These are phyloP conservation scores for Pecten maximus DNA, from an alignment of 2,888 invertebrate species.

Conservation along the genomic window DNA sequence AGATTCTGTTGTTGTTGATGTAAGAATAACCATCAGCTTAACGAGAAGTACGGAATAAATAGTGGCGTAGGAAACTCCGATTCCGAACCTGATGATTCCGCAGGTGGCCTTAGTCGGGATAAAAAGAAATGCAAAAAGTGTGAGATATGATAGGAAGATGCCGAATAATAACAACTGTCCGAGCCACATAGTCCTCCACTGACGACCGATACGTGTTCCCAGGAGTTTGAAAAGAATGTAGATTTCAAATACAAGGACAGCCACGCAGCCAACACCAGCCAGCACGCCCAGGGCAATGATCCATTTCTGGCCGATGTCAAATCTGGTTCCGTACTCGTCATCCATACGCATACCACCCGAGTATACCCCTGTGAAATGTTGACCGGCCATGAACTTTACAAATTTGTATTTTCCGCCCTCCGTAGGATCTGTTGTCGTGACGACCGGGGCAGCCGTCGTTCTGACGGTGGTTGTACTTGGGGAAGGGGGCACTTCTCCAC, in stretches of 20 bases:
- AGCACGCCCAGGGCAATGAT: constrained; percentile 93
- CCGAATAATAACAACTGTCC: constrained; percentile 83
- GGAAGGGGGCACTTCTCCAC: constrained; percentile 57
- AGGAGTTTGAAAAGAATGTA: constrained; percentile 92
- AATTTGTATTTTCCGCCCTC: constrained; percentile 53
- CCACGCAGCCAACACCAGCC: constrained; percentile 91
- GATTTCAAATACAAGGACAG: constrained; percentile 92
- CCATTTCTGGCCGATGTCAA: constrained; percentile 85
- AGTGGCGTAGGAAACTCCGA: constrained; percentile 86
- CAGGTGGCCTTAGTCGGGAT: constrained; percentile 82
- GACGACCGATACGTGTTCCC: constrained; percentile 85
- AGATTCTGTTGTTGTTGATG: constrained; percentile 89
- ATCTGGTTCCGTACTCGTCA: constrained; percentile 60
- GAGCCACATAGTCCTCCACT: constrained; percentile 81
- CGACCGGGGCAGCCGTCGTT: constrained; percentile 42
- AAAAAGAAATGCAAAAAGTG: constrained; percentile 82
- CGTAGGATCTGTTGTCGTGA: constrained; percentile 57
- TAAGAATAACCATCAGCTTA: constrained; percentile 95
- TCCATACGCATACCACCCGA: constrained; percentile 40
- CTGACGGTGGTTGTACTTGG: constrained; percentile 50
- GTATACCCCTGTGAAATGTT: constrained; percentile 73
- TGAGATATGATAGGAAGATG: constrained; percentile 82
- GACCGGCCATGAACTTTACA: constrained; percentile 62
- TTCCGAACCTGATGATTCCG: constrained; percentile 82
- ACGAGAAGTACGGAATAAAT: constrained; percentile 95